Base-by-base conservation (phyloP, 2,888 invertebrate species). In the Lepidochitona cinerea region DNA sequence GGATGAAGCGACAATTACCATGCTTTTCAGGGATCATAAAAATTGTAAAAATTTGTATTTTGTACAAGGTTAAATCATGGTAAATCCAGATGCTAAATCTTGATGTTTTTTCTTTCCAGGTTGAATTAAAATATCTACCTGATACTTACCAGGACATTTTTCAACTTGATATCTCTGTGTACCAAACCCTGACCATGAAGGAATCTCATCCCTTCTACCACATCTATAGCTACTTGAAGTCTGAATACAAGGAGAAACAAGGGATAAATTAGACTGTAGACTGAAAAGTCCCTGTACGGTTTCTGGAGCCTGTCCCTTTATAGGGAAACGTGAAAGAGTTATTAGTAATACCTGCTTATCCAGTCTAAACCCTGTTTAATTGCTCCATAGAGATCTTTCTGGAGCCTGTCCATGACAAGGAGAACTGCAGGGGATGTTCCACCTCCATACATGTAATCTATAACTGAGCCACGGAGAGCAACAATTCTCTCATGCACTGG, bases 151-250 rank as follows among this genome's bases (percentile, higher is more conserved):
- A 97, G 91, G 32, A 97, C 96, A 91, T 97, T 96, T 91, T 96
- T 96, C 84, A 96, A 92, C 91, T 97, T 97, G 74, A 97, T 95
- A 90, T 97, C 96, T 77, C 97, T 93, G 90, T 97, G 96, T 3
- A 97, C 95, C 7, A 96, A 93, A 0, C 96, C 96, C 87, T 95
- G 94, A 0, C 96, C 95, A 91, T 97, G 97, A 5, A 97, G 93
- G 92, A 95, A 97, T 68, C 96, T 93, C 85, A 97, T 95, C 3
- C 96, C 96, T 89, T 96, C 95, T 0, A 96, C 94, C 6, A 96
- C 96, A 87, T 97, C 96, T 66, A 94, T 93, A 0, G 95, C 94
- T 71, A 96, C 93, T 87, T 94, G 92, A n/a, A 89, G 78, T 72
- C 90, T 88, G 78, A 32, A 78, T 78, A 52, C 66, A 23, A 49